A percentile compares a stretch with the other conserved stretches of the same genome.
Conservation (phyloP, 2,888 invertebrate species). For the Poecilobothrus nobilitatus region DNA sequence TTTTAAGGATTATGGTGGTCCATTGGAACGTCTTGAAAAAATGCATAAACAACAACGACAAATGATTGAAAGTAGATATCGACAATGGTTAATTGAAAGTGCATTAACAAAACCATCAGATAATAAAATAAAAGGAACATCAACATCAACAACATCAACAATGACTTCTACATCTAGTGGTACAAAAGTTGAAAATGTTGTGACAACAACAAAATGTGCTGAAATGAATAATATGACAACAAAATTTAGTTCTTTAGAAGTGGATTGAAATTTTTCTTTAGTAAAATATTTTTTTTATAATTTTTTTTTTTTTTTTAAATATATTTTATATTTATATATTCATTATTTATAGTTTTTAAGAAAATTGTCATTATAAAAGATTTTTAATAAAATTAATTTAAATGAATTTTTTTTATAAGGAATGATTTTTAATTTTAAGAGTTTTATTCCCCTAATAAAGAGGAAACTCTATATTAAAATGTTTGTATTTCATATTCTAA, state of each 20-base stretch:
- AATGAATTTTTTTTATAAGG: not conserved
- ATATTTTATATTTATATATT: not conserved
- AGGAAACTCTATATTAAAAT: too few relatives aligned
- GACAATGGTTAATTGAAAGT: slow-evolving; percentile 52
- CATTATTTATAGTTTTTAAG: not conserved
- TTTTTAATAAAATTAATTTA: not conserved
- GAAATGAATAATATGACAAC: not conserved
- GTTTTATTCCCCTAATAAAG: too few relatives aligned
- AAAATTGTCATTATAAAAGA: not conserved
- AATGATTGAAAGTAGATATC: slow-evolving; percentile 51
- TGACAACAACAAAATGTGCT: not conserved
- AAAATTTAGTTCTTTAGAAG: not conserved
- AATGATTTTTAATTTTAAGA: too few relatives aligned
- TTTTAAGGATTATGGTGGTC: slow-evolving; percentile 53
- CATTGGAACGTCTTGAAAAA: slow-evolving; percentile 46
- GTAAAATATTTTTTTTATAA: not conserved
- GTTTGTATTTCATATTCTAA: too few relatives aligned
- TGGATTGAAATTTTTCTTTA: slow-evolving; percentile 1
- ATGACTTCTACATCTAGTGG: not conserved
- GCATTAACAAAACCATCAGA: not conserved
- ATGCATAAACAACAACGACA: slow-evolving; percentile 51
- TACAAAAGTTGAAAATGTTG: not conserved
- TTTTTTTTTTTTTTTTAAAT: not conserved
- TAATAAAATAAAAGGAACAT: not conserved
- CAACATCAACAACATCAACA: not conserved